A percentile compares a stretch with the other conserved stretches of the same genome.
Conservation (phyloP, 2,113 vertebrate species). For the Sorex fumeus region DNA sequence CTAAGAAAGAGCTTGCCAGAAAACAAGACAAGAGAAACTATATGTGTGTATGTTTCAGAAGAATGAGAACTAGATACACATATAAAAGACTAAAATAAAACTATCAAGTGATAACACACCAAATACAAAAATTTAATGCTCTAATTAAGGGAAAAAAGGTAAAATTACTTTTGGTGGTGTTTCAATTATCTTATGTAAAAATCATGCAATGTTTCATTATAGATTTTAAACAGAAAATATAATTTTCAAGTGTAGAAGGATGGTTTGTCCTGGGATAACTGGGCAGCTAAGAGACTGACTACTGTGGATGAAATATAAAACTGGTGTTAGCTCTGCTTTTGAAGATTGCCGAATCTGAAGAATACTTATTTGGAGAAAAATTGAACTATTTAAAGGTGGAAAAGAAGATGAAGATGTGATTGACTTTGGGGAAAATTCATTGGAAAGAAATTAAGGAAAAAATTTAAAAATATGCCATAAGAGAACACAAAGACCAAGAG, state of each 20-base stretch:
- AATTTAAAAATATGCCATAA: not conserved
- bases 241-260: not conserved
- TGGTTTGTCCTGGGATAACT: not conserved
- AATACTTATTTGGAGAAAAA: not conserved
- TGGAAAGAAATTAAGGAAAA: not conserved
- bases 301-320: not conserved
- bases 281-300: not conserved
- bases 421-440: not conserved
- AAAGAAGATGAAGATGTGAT: not conserved
- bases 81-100: too few species aligned
- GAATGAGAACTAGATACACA: too few species aligned
- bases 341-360: not conserved
- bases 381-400: not conserved
- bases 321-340: not conserved
- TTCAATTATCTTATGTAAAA: not conserved
- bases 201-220: not conserved
- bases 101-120: too few species aligned
- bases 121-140: not conserved
- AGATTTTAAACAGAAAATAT: conserved; percentile 2
- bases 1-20: too few species aligned
- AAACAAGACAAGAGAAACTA: too few species aligned
- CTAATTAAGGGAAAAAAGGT: not conserved
- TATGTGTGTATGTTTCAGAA: too few species aligned
- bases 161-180: not conserved
- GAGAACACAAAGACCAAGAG: not conserved